Evolutionary conservation across 2,797 vertebrate genomes (phyloP).

Genomic region (Phrynocephalus vlangalii): DNA sequence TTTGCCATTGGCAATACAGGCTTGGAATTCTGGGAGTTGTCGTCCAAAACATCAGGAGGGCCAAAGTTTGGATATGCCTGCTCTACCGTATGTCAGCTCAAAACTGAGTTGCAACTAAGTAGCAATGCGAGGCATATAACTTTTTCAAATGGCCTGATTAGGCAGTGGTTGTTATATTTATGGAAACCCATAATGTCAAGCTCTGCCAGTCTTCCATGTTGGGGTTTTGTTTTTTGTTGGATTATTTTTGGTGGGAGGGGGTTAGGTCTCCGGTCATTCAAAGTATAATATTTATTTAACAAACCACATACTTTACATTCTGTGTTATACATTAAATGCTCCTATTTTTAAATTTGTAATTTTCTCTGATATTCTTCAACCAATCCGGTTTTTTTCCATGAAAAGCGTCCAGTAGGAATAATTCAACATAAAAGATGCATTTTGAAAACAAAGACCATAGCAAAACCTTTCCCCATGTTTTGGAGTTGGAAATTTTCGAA

Average conservation of each 20-base stretch:
- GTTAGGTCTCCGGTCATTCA: background rate
- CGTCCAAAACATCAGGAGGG: too few relatives aligned
- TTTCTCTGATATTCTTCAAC: background rate
- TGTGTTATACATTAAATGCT: background rate
- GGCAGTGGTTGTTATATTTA: background rate
- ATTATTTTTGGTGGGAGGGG: too few relatives aligned
- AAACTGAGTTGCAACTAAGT: too few relatives aligned
- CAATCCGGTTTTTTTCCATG: background rate
- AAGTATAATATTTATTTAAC: background rate
- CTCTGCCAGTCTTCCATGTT: background rate
- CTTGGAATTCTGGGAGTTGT: too few relatives aligned
- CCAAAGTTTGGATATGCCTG: too few relatives aligned
- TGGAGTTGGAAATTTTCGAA: background rate
- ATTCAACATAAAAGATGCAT: background rate
- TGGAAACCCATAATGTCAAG: background rate
- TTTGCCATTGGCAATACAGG: too few relatives aligned
- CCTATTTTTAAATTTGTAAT: background rate
- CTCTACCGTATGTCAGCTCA: too few relatives aligned
- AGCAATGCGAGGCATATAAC: too few relatives aligned
- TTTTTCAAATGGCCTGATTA: too few relatives aligned
- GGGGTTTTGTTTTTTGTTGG: background rate
- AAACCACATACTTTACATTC: background rate
- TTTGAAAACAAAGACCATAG: slow-evolving; percentile 2
- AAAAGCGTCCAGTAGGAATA: background rate
- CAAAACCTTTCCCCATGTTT: background rate